Base-by-base conservation (phyloP, 2,888 invertebrate species). In the Eucera pruinosa region DNA sequence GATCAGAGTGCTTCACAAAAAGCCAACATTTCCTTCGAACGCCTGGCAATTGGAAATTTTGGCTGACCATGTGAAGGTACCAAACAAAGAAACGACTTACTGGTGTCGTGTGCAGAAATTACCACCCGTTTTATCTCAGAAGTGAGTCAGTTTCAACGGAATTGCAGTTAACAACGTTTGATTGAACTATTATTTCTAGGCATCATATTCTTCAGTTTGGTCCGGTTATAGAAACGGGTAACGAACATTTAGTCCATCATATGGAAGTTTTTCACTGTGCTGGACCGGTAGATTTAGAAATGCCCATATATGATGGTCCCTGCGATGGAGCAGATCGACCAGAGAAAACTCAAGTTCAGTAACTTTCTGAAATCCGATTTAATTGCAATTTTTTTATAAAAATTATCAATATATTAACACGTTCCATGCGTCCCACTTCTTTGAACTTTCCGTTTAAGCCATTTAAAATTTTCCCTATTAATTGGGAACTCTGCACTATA, bases 241-340 rank as follows among this genome's bases (percentile, higher is more conserved):
- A 96, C 85, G 97, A 97, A 90, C 96, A 96, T 25, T 90, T 99
- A 27, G 98, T 99, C 0, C 99, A 99, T 93, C 99, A 99, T 92
- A 98, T 99, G 97, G 99, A 99, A 93, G 95, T 99, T 0, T 99
- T 98, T 89, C 98, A 99, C 91, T 99, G 99, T 90, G 97, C 97
- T 86, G 95, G 96, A 0, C 94, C 95, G 2, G 92, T 94, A 0
- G 92, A 94, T 20, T 92, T 94, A 3, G 94, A 95, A 9, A 95
- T 98, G 47, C 97, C 97, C 0, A 89, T 95, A 27, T 99, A 97
- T 92, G 96, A 95, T 69, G 99, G 98, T 0, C 96, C 96, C 50
- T 99, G 99, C 89, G 95, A 96, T 84, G 94, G 95, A 57, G 90
- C 95, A 41, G 93, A 95, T 20, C 94, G 96, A 79, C 99, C 99